Base-by-base conservation (phyloP, 2,113 vertebrate genomes). In the Alligator mississippiensis region DNA sequence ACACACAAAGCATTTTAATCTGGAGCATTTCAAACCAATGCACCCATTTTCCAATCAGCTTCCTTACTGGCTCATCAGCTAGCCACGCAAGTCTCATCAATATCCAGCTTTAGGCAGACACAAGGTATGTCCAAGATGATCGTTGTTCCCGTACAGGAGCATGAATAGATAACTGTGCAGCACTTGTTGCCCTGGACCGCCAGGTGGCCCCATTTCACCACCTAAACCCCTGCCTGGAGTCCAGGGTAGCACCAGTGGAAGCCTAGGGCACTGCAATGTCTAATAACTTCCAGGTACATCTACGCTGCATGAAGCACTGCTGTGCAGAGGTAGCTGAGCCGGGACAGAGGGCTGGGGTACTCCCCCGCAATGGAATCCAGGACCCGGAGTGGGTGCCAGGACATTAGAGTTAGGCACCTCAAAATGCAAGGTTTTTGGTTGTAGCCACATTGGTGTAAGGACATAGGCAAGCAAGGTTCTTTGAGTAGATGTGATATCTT, bases 141-240 rank as follows among this genome's bases (percentile, higher is more conserved):
- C 54, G 13, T 86, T 83, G 68, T 84, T 83, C 5, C 80, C 55
- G 58, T 66, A 1, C 70, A 4, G 5, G 80, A 92, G 81, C 84
- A 12, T 19, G 74, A 63, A 61, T 2, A 17, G 21, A 28, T 57
- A 24, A 24, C 15, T 30, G 9, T 0, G 10, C 30, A 85, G 55
- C 22, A 2, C 34, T 27, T 74, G 1, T 89, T 93, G 85, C 79
- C 2, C 3, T 4, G n/a, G 87, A 92, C 98, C 98, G 96, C 89
- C 92, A 97, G 97, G 95, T 97, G 98, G 97, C 97, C 96, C 95
- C 97, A 95, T 90, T 95, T 81, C 82, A 87, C 79, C 94, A 96
- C 88, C 87, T 80, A 93, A 77, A 93, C 86, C 95, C 3, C 74
- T 22, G 60, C 27, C 4, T 75, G 19, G 59, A 84, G 19, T 34